phyloP scores from a whole-genome alignment of 2,888 invertebrate species.

The Morpho helenor region DNA sequence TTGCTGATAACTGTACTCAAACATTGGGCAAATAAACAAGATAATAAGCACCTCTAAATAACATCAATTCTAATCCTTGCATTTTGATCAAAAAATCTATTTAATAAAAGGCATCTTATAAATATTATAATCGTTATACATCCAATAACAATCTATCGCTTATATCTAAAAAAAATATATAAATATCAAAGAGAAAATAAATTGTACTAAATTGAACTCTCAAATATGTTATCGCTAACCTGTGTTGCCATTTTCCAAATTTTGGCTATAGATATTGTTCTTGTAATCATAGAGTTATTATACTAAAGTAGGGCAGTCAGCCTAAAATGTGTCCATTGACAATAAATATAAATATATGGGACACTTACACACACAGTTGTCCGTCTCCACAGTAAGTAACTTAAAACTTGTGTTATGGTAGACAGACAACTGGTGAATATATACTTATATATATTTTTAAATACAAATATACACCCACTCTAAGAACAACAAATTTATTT shows the following conservation, averaged over 20 bases:
- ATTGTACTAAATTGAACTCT: neutral
- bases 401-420: too few species aligned
- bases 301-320: too few species aligned
- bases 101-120: constrained; percentile 15
- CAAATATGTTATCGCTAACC: neutral
- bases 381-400: too few species aligned
- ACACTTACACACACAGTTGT: too few species aligned
- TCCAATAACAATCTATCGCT: neutral
- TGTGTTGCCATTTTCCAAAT: neutral
- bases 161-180: neutral
- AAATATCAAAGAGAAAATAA: neutral
- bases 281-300: too few species aligned
- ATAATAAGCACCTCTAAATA: constrained; percentile 25
- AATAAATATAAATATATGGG: too few species aligned
- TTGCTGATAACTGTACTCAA: constrained; percentile 18
- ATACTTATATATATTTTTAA: too few species aligned
- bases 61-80: constrained; percentile 15
- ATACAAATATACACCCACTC: too few species aligned
- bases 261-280: neutral
- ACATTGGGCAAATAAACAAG: constrained; percentile 16
- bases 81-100: constrained; percentile 2
- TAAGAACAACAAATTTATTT: too few species aligned
- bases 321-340: too few species aligned
- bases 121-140: constrained; percentile 1
- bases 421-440: too few species aligned